These are phyloP conservation scores for Cydia splendana DNA, from an alignment of 1,140 invertebrate species.

Conservation along the genomic window DNA sequence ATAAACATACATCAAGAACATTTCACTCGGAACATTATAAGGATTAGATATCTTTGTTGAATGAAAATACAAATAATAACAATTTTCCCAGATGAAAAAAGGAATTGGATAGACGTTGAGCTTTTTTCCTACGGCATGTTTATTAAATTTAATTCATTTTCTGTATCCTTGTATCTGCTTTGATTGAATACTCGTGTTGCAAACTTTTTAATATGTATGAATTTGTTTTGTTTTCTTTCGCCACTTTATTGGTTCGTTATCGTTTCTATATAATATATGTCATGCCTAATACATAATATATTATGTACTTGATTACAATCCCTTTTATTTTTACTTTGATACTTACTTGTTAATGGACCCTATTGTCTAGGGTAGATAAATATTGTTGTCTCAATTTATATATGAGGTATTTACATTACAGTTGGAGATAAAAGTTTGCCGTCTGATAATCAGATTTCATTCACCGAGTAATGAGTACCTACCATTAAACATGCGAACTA, in stretches of 20 bases:
- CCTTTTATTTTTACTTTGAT: slow-evolving; percentile 4
- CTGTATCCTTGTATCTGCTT: not conserved
- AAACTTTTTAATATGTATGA: not conserved
- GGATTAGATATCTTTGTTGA: slow-evolving; percentile 37
- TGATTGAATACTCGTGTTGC: not conserved
- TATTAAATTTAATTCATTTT: slow-evolving; percentile 7
- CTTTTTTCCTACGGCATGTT: not conserved
- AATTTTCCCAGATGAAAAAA: not conserved
- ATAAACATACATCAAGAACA: slow-evolving; percentile 3
- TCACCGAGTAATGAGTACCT: slow-evolving; percentile 61
- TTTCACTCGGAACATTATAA: slow-evolving; percentile 46
- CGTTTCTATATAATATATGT: not conserved
- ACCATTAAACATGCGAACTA: slow-evolving; percentile 52
- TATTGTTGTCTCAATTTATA: slow-evolving; percentile 44
- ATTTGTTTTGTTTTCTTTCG: not conserved
- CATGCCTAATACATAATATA: no score
- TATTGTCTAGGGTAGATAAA: not conserved
- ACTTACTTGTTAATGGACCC: no score
- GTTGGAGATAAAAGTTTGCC: slow-evolving; percentile 52
- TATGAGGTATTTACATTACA: slow-evolving; percentile 51
- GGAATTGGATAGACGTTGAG: not conserved
- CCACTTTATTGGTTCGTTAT: no score
- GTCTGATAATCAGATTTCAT: slow-evolving; percentile 62
- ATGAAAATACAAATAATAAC: not conserved
- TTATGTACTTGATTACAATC: not conserved